Conservation (phyloP, 2,888 invertebrate species). For the Drosophila fulvimacula region DNA sequence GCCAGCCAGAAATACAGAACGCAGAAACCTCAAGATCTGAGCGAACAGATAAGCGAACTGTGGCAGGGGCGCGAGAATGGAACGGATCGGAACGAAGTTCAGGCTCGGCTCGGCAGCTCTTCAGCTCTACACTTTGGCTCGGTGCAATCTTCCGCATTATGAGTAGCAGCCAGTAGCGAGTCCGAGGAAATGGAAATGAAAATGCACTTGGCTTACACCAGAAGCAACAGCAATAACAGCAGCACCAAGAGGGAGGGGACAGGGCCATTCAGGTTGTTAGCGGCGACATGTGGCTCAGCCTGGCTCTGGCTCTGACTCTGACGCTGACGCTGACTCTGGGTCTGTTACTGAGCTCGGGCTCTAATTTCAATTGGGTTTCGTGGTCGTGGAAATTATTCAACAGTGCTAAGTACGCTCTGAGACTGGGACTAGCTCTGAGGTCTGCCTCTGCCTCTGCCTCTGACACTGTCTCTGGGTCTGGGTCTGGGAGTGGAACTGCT, state of each 20-base stretch:
- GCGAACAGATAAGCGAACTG: conserved; percentile 57
- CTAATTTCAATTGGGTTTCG: conserved; percentile 81
- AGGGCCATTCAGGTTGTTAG: conserved; percentile 71
- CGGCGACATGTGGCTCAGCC: conserved; percentile 74
- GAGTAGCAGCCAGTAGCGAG: conserved; percentile 57
- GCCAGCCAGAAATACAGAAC: conserved; percentile 71
- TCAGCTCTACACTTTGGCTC: conserved; percentile 37
- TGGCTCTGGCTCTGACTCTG: conserved; percentile 28
- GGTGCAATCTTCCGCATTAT: conserved; percentile 81
- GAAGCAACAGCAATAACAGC: conserved; percentile 18
- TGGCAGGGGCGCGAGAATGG: conserved; percentile 62
- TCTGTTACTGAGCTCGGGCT: conserved; percentile 71
- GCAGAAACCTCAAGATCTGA: conserved; percentile 79
- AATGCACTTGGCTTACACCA: conserved; percentile 76
- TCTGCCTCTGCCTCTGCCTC: conserved; percentile 5
- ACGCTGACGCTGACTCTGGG: conserved; percentile 38
- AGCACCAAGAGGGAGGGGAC: conserved; percentile 2
- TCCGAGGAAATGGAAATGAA: conserved; percentile 74
- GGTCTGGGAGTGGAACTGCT: conserved; percentile 47
- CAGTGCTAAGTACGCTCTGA: conserved; percentile 75
- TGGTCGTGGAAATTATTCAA: conserved; percentile 80
- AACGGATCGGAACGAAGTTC: conserved; percentile 48
- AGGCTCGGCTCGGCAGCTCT: conserved; percentile 31
- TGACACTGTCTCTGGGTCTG: conserved; percentile 18
- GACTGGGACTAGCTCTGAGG: conserved; percentile 31